Evolutionary conservation across 2,113 vertebrate species (phyloP), one percentile per base, ranked within the genome.

Genomic region (Boleophthalmus pectinirostris): DNA sequence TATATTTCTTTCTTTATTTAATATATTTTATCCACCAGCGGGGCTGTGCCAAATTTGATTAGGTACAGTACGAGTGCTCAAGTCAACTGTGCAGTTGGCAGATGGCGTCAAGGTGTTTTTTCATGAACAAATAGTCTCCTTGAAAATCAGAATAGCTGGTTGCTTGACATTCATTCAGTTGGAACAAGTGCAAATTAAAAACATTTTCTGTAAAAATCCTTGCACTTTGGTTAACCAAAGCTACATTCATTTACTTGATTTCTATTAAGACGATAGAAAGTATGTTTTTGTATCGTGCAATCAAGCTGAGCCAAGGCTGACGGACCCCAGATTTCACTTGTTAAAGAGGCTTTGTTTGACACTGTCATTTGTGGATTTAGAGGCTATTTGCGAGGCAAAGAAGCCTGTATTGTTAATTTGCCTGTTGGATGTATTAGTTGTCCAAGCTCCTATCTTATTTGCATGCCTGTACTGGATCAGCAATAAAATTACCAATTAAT

Each of bases 41-140:
- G 76, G 74, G 95, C 93, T 95, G 92, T 92, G 94, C 92, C 95
- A 90, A 94, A 97, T 94, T 92, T 96, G 94, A 96, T 96, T 96
- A 96, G 93, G 93, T 96, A 95, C 95, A 94, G 93, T 96, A 96
- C 95, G 94, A 96, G 95, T 95, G 94, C 95, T 93, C 93, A 95
- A 95, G 92, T 93, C 90, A 93, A 91, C 89, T 86, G 90, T 91
- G 89, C 93, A 91, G 91, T 91, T 93, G 93, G 92, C 95, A 94
- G 94, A 93, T 94, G 93, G 94, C 85, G 86, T 84, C 90, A 81
- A 91, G 92, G 91, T 90, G 92, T 93, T 94, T 90, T 56, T 69
- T 87, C 86, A 74, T 79, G 91, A 85, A 86, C 81, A 88, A 90
- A 90, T 85, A 88, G 82, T 88, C 84, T 90, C 85, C 89, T 90